Conservation (phyloP, 2,888 invertebrate genomes). For the Stenichneumon culpator region DNA sequence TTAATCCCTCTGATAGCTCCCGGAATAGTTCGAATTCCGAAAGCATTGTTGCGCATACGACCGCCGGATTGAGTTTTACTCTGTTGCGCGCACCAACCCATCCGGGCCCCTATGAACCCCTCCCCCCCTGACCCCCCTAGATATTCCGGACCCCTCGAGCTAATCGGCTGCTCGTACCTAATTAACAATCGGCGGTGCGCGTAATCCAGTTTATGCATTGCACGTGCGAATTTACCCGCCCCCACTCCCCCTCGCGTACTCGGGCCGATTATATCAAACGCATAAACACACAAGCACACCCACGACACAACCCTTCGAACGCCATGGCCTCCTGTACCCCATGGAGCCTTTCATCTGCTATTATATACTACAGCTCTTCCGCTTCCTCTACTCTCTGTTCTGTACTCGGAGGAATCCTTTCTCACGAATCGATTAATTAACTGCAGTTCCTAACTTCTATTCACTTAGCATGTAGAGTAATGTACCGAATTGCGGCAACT, state of each 20-base stretch:
- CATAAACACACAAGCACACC: constrained; percentile 62
- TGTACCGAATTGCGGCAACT: not conserved
- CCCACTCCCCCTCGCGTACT: constrained; percentile 22
- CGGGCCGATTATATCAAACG: constrained; percentile 69
- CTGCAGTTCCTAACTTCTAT: constrained; percentile 16
- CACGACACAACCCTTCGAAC: constrained; percentile 40
- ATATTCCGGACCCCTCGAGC: constrained; percentile 65
- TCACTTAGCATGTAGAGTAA: not conserved
- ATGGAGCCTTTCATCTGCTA: constrained; percentile 55
- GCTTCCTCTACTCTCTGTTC: constrained; percentile 54
- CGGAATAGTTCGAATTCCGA: constrained; percentile 75
- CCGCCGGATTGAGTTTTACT: constrained; percentile 76
- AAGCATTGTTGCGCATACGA: constrained; percentile 79
- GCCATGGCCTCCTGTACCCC: not conserved
- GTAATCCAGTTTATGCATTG: constrained; percentile 74
- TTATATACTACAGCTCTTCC: constrained; percentile 50
- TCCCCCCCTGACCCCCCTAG: constrained; percentile 23
- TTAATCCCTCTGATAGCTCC: constrained; percentile 72
- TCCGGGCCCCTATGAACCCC: constrained; percentile 33
- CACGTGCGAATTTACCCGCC: constrained; percentile 69
- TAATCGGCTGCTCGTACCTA: constrained; percentile 78
- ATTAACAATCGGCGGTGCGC: constrained; percentile 78
- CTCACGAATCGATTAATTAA: constrained; percentile 55
- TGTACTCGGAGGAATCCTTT: constrained; percentile 46
- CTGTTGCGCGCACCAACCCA: constrained; percentile 31